phyloP scores from a whole-genome alignment of 2,113 vertebrate species.

The Vidua chalybeata region DNA sequence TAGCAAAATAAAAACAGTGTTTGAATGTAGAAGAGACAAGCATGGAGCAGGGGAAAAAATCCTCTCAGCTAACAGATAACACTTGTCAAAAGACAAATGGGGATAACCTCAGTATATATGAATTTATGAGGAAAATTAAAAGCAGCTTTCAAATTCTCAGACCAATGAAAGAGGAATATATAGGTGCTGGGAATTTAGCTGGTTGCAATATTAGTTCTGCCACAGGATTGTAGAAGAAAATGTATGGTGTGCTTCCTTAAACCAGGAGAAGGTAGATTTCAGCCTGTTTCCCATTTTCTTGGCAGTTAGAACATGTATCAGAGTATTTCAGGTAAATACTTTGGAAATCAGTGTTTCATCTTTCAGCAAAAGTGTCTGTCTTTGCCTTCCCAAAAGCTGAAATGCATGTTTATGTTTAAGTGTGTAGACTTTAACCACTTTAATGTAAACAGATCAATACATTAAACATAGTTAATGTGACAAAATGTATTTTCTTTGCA shows the following conservation, averaged over 20 bases:
- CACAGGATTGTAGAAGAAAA: background rate
- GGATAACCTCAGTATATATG: background rate
- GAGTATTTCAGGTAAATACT: background rate
- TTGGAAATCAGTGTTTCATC: background rate
- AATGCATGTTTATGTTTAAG: background rate
- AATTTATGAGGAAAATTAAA: constrained; percentile 16
- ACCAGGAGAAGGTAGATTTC: background rate
- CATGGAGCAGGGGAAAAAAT: background rate
- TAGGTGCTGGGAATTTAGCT: background rate
- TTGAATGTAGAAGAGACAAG: background rate
- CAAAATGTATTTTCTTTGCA: background rate
- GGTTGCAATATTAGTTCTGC: background rate
- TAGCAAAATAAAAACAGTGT: background rate
- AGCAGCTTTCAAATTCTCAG: background rate
- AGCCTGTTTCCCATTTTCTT: background rate
- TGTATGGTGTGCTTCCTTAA: background rate
- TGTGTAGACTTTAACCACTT: background rate
- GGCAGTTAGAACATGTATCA: background rate
- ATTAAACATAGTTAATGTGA: background rate
- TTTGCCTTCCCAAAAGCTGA: background rate
- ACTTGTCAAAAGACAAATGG: background rate
- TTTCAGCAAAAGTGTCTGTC: background rate
- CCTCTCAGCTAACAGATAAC: background rate
- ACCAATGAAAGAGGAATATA: background rate
- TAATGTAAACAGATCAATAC: background rate